Conservation (phyloP, 2,888 invertebrate genomes). For the Ptilodon capucinus region DNA sequence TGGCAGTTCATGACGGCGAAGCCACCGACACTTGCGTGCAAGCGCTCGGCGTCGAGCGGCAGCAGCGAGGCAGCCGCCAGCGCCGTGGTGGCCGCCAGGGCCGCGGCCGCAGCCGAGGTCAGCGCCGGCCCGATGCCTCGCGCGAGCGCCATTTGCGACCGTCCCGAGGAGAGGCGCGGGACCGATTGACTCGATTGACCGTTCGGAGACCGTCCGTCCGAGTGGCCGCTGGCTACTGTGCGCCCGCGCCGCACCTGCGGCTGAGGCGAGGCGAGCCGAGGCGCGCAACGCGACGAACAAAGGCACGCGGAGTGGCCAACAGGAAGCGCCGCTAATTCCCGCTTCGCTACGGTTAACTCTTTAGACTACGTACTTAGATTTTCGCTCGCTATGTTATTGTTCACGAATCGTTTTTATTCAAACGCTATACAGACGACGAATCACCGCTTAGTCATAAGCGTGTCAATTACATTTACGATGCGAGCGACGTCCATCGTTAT, state of each 20-base stretch:
- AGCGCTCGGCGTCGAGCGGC: slow-evolving; percentile 67
- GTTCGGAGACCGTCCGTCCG: slow-evolving; percentile 28
- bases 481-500: no score
- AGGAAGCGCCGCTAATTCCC: slow-evolving; percentile 38
- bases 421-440: no score
- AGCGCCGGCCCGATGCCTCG: slow-evolving; percentile 2
- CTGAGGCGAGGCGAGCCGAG: slow-evolving; percentile 7
- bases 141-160: slow-evolving; percentile 13
- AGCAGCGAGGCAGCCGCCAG: slow-evolving; percentile 48
- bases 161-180: slow-evolving; percentile 16
- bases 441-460: no score
- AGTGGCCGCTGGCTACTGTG: slow-evolving; percentile 15
- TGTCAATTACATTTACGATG: no score
- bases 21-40: slow-evolving; percentile 89
- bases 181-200: slow-evolving; percentile 34
- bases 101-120: slow-evolving; percentile 11
- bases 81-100: slow-evolving; percentile 20
- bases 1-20: slow-evolving; percentile 91
- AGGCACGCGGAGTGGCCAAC: slow-evolving; percentile 26
- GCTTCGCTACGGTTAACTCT: slow-evolving; percentile 29
- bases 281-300: slow-evolving; percentile 18
- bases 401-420: slow-evolving; percentile 22
- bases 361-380: slow-evolving; percentile 20
- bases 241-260: slow-evolving; percentile 6
- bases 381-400: slow-evolving; percentile 12